Conservation (phyloP, 2,797 vertebrate genomes). For the Notoglanidium macrostoma region DNA sequence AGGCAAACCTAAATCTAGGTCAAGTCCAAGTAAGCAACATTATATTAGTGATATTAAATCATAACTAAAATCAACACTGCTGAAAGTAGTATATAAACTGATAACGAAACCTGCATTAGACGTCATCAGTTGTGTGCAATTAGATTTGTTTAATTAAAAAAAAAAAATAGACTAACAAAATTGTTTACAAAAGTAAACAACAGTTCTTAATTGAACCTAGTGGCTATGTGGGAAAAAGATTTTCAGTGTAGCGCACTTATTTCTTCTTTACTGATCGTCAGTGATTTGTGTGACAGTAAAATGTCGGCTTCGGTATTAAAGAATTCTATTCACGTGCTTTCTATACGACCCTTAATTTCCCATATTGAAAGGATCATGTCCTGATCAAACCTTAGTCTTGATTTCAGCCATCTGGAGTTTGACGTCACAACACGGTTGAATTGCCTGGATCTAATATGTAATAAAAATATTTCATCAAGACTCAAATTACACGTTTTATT, state of each 20-base stretch:
- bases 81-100: neutral
- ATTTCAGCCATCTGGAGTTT: neutral
- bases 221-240: neutral
- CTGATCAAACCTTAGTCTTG: neutral
- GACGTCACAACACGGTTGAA: neutral
- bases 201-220: neutral
- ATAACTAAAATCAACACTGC: neutral
- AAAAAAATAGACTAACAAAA: neutral
- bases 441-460: no score
- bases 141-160: neutral
- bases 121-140: no score
- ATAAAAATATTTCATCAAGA: neutral
- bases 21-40: neutral
- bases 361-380: neutral
- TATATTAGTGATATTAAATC: neutral
- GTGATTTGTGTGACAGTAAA: neutral
- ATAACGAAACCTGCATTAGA: no score
- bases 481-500: conserved; percentile 39
- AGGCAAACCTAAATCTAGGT: neutral
- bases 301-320: neutral
- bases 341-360: neutral
- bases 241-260: neutral
- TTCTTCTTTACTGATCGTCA: neutral
- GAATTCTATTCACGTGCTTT: neutral
- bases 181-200: neutral